Evolutionary conservation across 2,797 vertebrate species (phyloP), one percentile per base, ranked within the genome.

Genomic region (Glyptemys insculpta): DNA sequence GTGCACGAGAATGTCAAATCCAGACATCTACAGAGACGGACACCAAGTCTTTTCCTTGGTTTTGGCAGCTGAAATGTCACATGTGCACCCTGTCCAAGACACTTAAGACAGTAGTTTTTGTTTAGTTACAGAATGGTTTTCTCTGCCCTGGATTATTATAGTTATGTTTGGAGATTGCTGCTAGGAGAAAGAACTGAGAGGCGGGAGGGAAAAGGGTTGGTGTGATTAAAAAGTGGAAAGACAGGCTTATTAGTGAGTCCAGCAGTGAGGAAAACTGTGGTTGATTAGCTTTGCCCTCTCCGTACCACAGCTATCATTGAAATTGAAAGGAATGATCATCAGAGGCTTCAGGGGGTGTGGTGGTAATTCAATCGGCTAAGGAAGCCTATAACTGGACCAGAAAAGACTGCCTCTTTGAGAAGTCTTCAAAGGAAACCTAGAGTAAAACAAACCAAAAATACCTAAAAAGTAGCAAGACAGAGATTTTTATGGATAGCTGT

Each of bases 391-490:
- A 57, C 16, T 16, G 76, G 14, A 76, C 74, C 76, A 12, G 14
- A 92, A 95, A 85, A 52, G 18, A 29, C 14, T 59, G 34, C 50
- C 14, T 87, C 34, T 82, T 56, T 68, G 72, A 68, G n/a, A 89
- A 86, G 81, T 6, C 59, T 89, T 95, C 81, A 87, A 83, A 5
- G 4, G 72, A 94, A 96, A 53, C 8, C n/a, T 31, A 83, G 12
- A 92, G 23, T 5, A 72, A 86, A 90, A 85, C 82, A 92, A 95
- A 80, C 4, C 59, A 91, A 92, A 90, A 91, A 29, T 11, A 44
- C 8, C 41, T 16, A 8, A 29, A 44, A 44, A 57, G 72, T 12
- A 82, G 78, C 68, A 88, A 79, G 89, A 37, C 12, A 52, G 37
- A 31, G 47, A 25, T 25, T 79, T 3, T 8, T 87, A 34, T 6